Evolutionary conservation across 92 coral and sea anemone species (phyloP).

Genomic region (Zoanthus solanderi): DNA sequence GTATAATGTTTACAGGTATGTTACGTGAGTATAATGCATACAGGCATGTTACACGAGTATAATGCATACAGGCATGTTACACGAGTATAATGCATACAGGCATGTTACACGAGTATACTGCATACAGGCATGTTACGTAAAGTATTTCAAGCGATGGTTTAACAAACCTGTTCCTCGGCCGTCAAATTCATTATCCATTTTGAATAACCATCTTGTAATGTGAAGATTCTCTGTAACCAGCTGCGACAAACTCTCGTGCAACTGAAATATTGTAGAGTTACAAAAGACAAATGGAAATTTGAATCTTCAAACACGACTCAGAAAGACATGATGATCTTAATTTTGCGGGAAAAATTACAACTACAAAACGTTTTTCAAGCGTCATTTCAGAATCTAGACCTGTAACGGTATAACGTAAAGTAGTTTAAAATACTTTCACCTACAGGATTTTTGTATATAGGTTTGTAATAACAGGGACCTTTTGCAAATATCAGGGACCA

Average conservation of each 20-base stretch:
- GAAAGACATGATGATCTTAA: too few species aligned
- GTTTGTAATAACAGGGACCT: too few species aligned
- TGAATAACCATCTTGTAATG: constrained; percentile 93
- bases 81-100: neutral
- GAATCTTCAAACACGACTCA: too few species aligned
- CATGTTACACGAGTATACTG: neutral
- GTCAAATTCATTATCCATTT: constrained; percentile 96
- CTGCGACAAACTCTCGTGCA: constrained; percentile 93
- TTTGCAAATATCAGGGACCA: too few species aligned
- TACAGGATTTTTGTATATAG: too few species aligned
- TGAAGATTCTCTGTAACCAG: constrained; percentile 95
- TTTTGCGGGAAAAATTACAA: too few species aligned
- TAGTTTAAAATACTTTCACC: too few species aligned
- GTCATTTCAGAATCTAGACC: too few species aligned
- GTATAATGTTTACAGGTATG: neutral
- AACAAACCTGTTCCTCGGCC: constrained; percentile 96
- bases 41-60: neutral
- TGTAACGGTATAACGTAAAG: too few species aligned
- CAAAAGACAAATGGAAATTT: too few species aligned
- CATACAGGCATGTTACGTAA: neutral
- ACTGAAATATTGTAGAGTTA: constrained; percentile 48
- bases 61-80: neutral
- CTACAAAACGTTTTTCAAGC: too few species aligned
- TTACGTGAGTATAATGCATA: neutral
- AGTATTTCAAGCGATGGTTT: neutral